Evolutionary conservation across 2,113 vertebrate genomes (phyloP), one percentile per base, ranked within the genome.

Genomic region (Campylorhamphus procurvoides): DNA sequence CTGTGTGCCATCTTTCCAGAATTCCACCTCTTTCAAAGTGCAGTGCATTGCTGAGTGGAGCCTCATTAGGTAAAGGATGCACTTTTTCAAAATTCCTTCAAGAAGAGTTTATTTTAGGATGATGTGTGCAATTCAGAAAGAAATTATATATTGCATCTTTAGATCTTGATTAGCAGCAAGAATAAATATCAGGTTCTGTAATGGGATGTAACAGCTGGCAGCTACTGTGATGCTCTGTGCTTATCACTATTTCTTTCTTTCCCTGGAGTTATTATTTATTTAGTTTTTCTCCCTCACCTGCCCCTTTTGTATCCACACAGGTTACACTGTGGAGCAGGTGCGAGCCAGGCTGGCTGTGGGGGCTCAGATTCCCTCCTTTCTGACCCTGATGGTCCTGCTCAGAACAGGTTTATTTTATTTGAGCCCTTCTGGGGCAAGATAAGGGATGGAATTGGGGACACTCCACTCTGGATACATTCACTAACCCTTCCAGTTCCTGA

Each of bases 251-350:
- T 97, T 90, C 94, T 97, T 87, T 95, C 90, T 94, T 91, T 88
- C 95, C 82, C 85, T 92, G 35, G 89, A 97, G 95, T 95, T 97
- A 97, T 92, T 97, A 95, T 94, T 98, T 97, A 96, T 96, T 97
- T 94, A 96, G 95, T 88, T 95, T 97, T 97, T 93, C 87, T 95
- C 84, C 86, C 91, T 97, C 92, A 72, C 91, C 37, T 69, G 62
- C 35, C 56, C 55, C 55, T 56, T 28, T 2, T 31, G 1, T 25
- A 17, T 46, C 44, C 49, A 2, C n/a, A 18, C 7, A 33, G 63
- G 76, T 83, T 15, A 58, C 14, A 7, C 23, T 1, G 3, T 0
- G 5, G 66, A 47, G 15, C 75, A 71, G 68, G 59, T 64, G 77
- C 20, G 29, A 47, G 33, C 62, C 84, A 75, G 77, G n/a, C 80